phyloP scores from a whole-genome alignment of 2,888 invertebrate species.

The Leucoma salicis region DNA sequence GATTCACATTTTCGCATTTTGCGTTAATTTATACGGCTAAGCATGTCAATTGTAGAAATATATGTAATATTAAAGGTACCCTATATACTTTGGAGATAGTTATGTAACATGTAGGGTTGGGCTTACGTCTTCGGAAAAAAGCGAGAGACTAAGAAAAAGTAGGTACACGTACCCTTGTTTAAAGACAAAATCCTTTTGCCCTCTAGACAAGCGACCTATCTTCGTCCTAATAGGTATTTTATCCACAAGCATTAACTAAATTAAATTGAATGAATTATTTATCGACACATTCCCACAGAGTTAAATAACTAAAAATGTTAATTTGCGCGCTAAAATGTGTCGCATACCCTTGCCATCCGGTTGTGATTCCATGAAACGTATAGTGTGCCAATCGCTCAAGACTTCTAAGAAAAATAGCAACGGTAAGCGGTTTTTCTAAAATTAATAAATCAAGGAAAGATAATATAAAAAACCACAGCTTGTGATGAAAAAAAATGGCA shows the following conservation, averaged over 20 bases:
- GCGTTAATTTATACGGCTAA: too few species aligned
- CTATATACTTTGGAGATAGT: too few species aligned
- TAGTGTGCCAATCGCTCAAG: conserved; percentile 2
- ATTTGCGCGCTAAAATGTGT: conserved; percentile 19
- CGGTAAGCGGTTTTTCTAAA: background rate
- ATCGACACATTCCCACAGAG: background rate
- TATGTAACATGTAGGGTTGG: too few species aligned
- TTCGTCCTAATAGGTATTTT: conserved; percentile 18
- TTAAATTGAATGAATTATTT: conserved; percentile 3
- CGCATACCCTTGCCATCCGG: conserved; percentile 28
- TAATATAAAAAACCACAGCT: background rate
- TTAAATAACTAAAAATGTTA: conserved; percentile 17
- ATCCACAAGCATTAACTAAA: conserved; percentile 12
- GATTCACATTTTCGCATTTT: too few species aligned
- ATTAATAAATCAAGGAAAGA: background rate
- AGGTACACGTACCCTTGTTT: too few species aligned
- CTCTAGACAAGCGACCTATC: conserved; percentile 28
- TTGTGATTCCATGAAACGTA: conserved; percentile 22
- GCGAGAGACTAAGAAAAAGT: too few species aligned
- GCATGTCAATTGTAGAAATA: too few species aligned
- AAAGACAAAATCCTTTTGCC: conserved; percentile 22
- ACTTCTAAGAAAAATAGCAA: conserved; percentile 20
- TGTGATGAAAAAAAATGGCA: background rate
- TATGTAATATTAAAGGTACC: too few species aligned
- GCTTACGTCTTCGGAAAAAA: too few species aligned